Conservation (phyloP, 2,113 vertebrate genomes). For the Cryptotis parvus region DNA sequence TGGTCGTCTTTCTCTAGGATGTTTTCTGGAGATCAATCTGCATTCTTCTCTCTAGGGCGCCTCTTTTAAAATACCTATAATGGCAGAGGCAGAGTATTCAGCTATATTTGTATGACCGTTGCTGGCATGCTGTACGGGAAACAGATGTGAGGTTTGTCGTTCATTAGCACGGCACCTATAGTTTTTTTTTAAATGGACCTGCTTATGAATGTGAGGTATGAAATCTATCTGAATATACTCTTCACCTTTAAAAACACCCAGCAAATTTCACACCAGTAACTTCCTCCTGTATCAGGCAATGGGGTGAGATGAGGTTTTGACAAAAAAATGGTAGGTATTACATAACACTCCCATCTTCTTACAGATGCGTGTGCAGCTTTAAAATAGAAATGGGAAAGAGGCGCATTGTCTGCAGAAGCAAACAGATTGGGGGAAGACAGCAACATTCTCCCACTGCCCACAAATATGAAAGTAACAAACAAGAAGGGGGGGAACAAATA, state of each 20-base stretch:
- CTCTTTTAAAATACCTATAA: constrained; percentile 65
- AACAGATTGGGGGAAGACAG: constrained; percentile 58
- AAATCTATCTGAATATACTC: constrained; percentile 80
- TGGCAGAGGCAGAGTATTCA: constrained; percentile 38
- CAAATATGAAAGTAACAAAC: constrained; percentile 67
- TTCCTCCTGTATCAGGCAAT: constrained; percentile 82
- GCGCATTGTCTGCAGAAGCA: constrained; percentile 75
- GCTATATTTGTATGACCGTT: constrained; percentile 48
- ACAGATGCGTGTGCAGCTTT: constrained; percentile 77
- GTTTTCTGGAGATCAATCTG: constrained; percentile 61
- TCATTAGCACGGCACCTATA: constrained; percentile 70
- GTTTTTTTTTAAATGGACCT: constrained; percentile 63
- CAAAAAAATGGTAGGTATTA: constrained; percentile 83
- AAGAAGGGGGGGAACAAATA: neutral
- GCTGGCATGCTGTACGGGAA: neutral
- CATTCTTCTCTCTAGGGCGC: constrained; percentile 49
- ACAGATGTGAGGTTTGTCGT: constrained; percentile 69
- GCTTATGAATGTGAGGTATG: constrained; percentile 74
- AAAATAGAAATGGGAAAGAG: constrained; percentile 70
- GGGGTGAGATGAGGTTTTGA: constrained; percentile 81
- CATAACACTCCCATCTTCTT: constrained; percentile 77
- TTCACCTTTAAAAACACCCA: constrained; percentile 73
- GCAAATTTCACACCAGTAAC: constrained; percentile 81
- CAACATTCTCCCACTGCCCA: constrained; percentile 59
- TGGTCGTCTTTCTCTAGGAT: constrained; percentile 34